phyloP scores from a whole-genome alignment of 2,113 vertebrate genomes.

The Falcunculus frontatus region DNA sequence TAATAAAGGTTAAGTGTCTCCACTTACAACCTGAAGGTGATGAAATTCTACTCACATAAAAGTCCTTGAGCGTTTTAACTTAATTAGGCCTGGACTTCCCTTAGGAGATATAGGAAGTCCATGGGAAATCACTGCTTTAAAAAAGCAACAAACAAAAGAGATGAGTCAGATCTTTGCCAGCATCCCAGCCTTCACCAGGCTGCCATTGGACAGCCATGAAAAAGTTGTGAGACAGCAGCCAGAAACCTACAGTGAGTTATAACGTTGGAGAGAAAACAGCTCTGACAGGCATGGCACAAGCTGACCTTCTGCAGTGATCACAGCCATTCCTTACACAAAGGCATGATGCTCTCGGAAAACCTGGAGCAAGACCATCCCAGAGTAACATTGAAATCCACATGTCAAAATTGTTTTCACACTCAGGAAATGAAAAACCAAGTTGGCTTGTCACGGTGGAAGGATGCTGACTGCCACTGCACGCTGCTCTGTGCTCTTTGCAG shows the following conservation, averaged over 20 bases:
- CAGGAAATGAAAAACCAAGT: neutral
- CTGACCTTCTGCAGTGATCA: neutral
- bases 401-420: neutral
- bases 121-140: neutral
- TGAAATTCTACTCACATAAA: neutral
- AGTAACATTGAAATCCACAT: neutral
- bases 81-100: neutral
- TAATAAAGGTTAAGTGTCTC: neutral
- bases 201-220: rapidly evolving
- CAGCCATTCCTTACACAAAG: neutral
- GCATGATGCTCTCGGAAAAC: neutral
- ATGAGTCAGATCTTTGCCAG: neutral
- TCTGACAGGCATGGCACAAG: neutral
- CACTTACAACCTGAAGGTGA: neutral
- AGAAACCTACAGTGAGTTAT: neutral
- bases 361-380: neutral
- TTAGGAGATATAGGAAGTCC: neutral
- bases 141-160: neutral
- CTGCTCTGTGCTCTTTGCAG: neutral
- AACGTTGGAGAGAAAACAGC: neutral
- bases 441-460: neutral
- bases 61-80: neutral
- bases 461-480: neutral
- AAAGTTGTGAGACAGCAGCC: neutral
- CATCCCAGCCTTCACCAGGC: neutral